Base-by-base conservation (phyloP, 2,113 vertebrate genomes). In the Sphyrna mokarran region DNA sequence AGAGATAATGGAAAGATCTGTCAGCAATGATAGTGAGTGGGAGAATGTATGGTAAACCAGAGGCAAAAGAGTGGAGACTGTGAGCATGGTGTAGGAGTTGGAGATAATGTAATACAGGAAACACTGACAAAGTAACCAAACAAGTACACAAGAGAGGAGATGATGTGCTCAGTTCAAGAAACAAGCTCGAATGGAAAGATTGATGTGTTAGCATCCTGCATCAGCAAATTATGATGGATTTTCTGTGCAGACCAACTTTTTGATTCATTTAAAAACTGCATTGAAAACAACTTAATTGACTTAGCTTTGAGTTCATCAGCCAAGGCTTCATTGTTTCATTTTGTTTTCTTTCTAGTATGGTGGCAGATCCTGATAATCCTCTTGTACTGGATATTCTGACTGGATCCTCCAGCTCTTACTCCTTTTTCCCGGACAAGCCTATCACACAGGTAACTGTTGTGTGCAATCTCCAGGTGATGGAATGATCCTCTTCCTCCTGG, bases 351-450 rank as follows among this genome's bases (percentile, higher is more conserved):
- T 33, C 93, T 96, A 98, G 99, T 96, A 99, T 99, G 99, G 99
- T 99, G 96, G 99, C 99, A 11, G 99, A 99, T 96, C 99, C 99
- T 0, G 99, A 99, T 91, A 99, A 99, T 95, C 98, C 99, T 0
- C 97, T 99, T 66, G 99, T 99, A 18, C 96, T 99, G 97, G 99
- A 99, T 96, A 99, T 99, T 96, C 98, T 99, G n/a, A 99, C 99
- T 0, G 99, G 99, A 83, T 99, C 99, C 11, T 99, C 99, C 0
- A 99, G 98, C 0, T 98, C 98, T 0, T 99, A 99, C 96, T 99
- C 99, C 95, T 99, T 98, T 97, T 99, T 99, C 96, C 99, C 99
- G 0, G 99, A 99, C 96, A 98, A 99, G 83, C 98, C 99, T 0
- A 98, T 99, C 96, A 98, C 98, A 85, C 99, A 99, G 98, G 99